These are phyloP conservation scores for Helicoverpa armigera DNA, from an alignment of 1,140 invertebrate genomes.

Conservation along the genomic window DNA sequence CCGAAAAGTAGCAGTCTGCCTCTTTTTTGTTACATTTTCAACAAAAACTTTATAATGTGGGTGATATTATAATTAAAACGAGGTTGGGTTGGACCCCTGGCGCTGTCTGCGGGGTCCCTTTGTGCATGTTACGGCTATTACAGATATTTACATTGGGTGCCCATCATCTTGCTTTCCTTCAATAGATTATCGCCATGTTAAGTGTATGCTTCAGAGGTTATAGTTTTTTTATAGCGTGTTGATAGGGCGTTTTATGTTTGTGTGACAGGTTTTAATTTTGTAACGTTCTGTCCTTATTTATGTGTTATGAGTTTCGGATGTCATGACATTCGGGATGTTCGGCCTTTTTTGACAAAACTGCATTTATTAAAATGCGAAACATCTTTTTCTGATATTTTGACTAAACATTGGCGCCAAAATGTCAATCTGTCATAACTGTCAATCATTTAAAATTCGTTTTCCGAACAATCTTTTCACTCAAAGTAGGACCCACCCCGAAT, in stretches of 20 bases:
- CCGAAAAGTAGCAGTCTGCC: constrained; percentile 71
- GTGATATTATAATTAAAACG: constrained; percentile 86
- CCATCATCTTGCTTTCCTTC: constrained; percentile 61
- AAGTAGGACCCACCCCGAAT: constrained; percentile 46
- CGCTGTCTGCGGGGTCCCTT: constrained; percentile 74
- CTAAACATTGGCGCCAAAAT: constrained; percentile 19
- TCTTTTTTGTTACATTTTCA: constrained; percentile 64
- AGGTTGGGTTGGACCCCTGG: constrained; percentile 73
- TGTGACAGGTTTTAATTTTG: constrained; percentile 45
- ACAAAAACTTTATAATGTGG: constrained; percentile 82
- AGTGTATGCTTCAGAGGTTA: constrained; percentile 35
- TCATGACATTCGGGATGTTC: background rate
- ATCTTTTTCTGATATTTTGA: background rate
- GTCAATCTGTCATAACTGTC: constrained; percentile 16
- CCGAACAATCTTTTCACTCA: background rate
- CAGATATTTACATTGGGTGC: constrained; percentile 82
- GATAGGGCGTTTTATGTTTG: constrained; percentile 37
- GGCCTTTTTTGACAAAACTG: background rate
- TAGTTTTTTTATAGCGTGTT: constrained; percentile 42
- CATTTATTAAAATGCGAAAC: background rate
- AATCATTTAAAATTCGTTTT: constrained; percentile 31
- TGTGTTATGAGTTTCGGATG: constrained; percentile 14
- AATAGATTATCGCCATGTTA: constrained; percentile 47
- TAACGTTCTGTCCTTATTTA: constrained; percentile 12
- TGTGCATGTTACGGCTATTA: constrained; percentile 79